Percentiles rank a stretch among this genome's conserved stretches.
phyloP scores from a whole-genome alignment of 2,113 vertebrate species.

The Sylvilagus bachmani region DNA sequence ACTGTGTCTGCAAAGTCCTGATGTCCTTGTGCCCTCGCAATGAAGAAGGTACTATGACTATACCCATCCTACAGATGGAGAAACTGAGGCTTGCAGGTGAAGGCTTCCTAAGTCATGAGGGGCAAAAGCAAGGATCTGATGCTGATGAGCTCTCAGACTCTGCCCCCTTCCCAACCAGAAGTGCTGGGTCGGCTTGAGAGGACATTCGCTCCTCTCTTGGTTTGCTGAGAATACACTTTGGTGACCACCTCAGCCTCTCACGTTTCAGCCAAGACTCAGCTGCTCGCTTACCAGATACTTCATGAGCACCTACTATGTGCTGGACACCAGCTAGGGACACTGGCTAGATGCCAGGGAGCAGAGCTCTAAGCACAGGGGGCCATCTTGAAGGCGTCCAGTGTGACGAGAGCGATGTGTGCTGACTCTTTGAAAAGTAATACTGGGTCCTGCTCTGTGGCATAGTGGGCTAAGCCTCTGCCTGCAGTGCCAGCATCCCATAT shows the following conservation, averaged over 20 bases:
- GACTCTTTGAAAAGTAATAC: too few relatives aligned
- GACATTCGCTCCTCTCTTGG: background rate
- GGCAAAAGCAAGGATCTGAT: background rate
- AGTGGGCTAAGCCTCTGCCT: too few relatives aligned
- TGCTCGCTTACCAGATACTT: background rate
- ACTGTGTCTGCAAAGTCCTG: rapidly evolving
- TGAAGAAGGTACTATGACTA: background rate
- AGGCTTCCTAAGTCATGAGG: background rate
- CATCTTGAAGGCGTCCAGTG: background rate
- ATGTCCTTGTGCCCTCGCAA: background rate
- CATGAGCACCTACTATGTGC: background rate
- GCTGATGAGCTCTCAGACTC: background rate
- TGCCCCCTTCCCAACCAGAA: too few relatives aligned
- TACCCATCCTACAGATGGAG: background rate
- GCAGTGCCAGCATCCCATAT: too few relatives aligned
- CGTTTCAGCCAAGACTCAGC: background rate
- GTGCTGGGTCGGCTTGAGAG: rapidly evolving
- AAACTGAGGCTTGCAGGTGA: background rate
- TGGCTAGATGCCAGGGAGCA: background rate
- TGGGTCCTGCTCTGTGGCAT: too few relatives aligned
- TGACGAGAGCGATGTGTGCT: too few relatives aligned
- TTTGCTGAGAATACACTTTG: background rate
- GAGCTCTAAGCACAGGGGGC: background rate
- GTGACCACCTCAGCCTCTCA: background rate
- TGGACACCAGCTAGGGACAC: too few relatives aligned